These are phyloP conservation scores for Peromyscus leucopus DNA, from an alignment of 2,113 vertebrate species.

Conservation along the genomic window DNA sequence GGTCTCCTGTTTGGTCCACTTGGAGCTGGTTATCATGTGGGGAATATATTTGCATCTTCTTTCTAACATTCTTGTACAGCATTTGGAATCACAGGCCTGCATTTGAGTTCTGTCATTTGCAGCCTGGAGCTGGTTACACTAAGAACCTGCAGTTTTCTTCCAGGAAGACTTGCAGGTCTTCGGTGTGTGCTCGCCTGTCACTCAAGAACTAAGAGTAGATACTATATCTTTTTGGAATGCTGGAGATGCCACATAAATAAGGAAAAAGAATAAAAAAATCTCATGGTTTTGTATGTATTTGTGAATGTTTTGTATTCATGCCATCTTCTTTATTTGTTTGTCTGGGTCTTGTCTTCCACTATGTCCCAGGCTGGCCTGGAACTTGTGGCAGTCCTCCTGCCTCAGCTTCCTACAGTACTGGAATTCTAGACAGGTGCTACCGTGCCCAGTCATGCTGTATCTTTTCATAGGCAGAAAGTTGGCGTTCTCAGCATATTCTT, in stretches of 20 bases:
- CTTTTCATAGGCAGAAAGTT: not conserved
- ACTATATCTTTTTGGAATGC: not conserved
- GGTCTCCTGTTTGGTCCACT: not conserved
- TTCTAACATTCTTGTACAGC: constrained; percentile 2
- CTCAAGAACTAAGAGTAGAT: not conserved
- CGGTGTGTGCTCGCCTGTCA: not conserved
- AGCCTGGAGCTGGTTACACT: not conserved
- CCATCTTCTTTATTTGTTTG: not conserved
- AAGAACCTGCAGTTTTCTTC: constrained; percentile 12
- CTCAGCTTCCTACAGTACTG: not conserved
- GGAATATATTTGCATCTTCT: not conserved
- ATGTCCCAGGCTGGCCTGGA: not conserved
- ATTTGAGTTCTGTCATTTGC: constrained; percentile 34
- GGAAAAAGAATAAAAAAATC: not conserved
- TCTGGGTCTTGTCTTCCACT: not conserved
- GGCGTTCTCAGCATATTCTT: constrained; percentile 21
- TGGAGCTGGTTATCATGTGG: constrained; percentile 22
- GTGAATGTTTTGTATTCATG: constrained; percentile 19
- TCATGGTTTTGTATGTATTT: constrained; percentile 45
- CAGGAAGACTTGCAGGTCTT: not conserved
- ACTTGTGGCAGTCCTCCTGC: not conserved
- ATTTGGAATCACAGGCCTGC: constrained; percentile 42
- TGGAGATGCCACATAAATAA: constrained; percentile 35
- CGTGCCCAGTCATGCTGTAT: not conserved
- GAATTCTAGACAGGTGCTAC: not conserved